These are phyloP conservation scores for Amblyopsis hoosieri DNA, from an alignment of 2,797 vertebrate genomes.

Conservation along the genomic window DNA sequence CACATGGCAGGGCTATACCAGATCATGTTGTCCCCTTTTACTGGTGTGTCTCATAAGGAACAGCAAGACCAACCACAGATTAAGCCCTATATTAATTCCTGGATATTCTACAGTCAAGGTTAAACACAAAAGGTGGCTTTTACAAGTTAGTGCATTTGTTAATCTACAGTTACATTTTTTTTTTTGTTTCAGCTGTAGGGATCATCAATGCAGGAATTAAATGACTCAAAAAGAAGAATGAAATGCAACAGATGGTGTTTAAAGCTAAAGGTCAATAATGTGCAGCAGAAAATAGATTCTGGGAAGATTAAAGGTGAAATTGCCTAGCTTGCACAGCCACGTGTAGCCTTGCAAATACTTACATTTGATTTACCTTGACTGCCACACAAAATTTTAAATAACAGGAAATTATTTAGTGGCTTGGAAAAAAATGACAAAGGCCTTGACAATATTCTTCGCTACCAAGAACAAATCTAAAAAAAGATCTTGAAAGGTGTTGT, in stretches of 20 bases:
- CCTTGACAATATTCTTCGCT: slow-evolving; percentile 40
- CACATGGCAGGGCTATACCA: slow-evolving; percentile 18
- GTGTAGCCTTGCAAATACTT: slow-evolving; percentile 19
- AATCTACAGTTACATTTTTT: slow-evolving; percentile 67
- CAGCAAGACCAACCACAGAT: slow-evolving; percentile 93
- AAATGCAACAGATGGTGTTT: slow-evolving; percentile 43
- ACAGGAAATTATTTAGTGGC: slow-evolving; percentile 18
- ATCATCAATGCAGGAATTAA: slow-evolving; percentile 77
- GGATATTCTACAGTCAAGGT: slow-evolving; percentile 35
- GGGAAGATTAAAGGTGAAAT: slow-evolving; percentile 68
- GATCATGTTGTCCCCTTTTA: slow-evolving; percentile 58
- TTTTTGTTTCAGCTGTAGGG: slow-evolving; percentile 94
- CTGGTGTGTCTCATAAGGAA: slow-evolving; percentile 91
- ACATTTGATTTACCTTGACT: slow-evolving; percentile 57
- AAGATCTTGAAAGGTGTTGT: slow-evolving; percentile 23
- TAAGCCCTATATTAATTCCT: slow-evolving; percentile 51
- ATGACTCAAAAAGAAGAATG: slow-evolving; percentile 61
- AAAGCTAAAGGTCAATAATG: slow-evolving; percentile 46
- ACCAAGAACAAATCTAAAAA: slow-evolving; percentile 21
- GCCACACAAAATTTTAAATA: slow-evolving; percentile 10
- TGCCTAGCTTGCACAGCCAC: slow-evolving; percentile 31
- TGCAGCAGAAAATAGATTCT: slow-evolving; percentile 43
- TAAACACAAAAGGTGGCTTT: slow-evolving; percentile 62
- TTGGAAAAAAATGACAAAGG: slow-evolving; percentile 25
- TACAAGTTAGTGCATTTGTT: slow-evolving; percentile 82